A percentile compares a stretch with the other conserved stretches of the same genome.
Conservation (phyloP, 2,797 vertebrate species). For the Forpus xanthops region DNA sequence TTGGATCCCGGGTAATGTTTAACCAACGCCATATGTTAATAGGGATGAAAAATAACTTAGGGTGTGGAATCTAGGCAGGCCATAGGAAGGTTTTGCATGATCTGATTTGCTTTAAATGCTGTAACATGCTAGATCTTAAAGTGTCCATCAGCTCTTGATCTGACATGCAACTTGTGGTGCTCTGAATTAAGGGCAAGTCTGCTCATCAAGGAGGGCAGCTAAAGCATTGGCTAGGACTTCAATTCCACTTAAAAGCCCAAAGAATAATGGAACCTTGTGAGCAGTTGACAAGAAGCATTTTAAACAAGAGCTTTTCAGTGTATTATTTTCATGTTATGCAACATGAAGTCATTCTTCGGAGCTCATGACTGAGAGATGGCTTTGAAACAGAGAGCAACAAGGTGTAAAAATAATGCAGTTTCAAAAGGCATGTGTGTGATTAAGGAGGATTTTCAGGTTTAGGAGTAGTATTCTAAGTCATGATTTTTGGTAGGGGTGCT, state of each 20-base stretch:
- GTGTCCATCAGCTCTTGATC: background rate
- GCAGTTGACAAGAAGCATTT: constrained; percentile 24
- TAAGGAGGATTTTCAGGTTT: background rate
- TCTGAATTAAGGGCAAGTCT: background rate
- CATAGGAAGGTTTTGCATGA: background rate
- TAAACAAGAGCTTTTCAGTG: constrained; percentile 31
- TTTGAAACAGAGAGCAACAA: background rate
- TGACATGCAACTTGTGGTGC: background rate
- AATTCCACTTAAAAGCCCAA: constrained; percentile 2
- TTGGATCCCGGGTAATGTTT: background rate
- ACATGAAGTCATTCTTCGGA: constrained; percentile 14
- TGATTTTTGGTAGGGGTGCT: background rate
- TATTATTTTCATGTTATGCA: background rate
- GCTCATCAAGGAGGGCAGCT: background rate
- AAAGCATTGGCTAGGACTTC: background rate
- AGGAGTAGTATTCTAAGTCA: background rate
- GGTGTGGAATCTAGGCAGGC: background rate
- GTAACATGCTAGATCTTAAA: background rate
- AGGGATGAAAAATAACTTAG: background rate
- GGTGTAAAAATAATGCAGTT: background rate
- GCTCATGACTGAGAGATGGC: background rate
- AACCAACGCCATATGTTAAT: background rate
- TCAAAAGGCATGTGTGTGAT: background rate
- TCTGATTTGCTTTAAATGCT: background rate
- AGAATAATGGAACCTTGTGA: background rate